Percentiles rank a stretch among this genome's conserved stretches.
These are phyloP conservation scores for Archaeoteleia sp. DNA, from an alignment of 2,888 invertebrate genomes.

Conservation along the genomic window DNA sequence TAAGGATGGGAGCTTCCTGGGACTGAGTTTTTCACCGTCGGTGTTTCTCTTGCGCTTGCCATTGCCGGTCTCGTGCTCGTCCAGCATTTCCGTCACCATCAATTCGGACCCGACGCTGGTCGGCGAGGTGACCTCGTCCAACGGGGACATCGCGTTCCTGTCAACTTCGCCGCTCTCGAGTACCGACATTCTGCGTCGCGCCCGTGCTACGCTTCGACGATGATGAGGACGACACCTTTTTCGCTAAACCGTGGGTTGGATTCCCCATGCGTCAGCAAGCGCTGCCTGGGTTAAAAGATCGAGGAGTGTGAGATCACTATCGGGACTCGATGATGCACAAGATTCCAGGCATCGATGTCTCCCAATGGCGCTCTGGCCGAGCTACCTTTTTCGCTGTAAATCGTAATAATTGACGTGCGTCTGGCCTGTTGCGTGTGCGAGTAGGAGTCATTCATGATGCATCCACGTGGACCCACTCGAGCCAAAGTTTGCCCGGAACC, in stretches of 20 bases:
- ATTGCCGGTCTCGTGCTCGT: conserved; percentile 61
- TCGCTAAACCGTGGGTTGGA: background rate
- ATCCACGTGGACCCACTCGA: conserved; percentile 1
- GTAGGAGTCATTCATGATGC: no score
- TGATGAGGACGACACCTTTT: conserved; percentile 19
- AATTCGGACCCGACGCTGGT: conserved; percentile 71
- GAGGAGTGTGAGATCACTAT: no score
- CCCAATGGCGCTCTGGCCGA: conserved; percentile 9
- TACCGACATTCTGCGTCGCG: conserved; percentile 67
- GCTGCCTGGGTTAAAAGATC: no score
- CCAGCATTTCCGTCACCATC: conserved; percentile 72
- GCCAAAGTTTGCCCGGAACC: conserved; percentile 1
- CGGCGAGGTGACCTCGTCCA: conserved; percentile 71
- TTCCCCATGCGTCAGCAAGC: no score
- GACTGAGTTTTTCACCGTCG: conserved; percentile 62
- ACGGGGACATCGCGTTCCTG: conserved; percentile 70
- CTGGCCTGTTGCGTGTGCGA: conserved; percentile 12
- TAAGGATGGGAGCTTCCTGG: conserved; percentile 69
- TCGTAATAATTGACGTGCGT: background rate
- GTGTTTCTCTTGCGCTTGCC: conserved; percentile 67
- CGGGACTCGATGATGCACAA: background rate
- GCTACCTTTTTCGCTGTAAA: no score
- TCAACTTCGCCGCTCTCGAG: conserved; percentile 66
- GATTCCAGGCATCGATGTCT: conserved; percentile 38
- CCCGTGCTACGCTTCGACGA: no score